Base-by-base conservation (phyloP, 2,888 invertebrate species). In the Gortyna flavago region DNA sequence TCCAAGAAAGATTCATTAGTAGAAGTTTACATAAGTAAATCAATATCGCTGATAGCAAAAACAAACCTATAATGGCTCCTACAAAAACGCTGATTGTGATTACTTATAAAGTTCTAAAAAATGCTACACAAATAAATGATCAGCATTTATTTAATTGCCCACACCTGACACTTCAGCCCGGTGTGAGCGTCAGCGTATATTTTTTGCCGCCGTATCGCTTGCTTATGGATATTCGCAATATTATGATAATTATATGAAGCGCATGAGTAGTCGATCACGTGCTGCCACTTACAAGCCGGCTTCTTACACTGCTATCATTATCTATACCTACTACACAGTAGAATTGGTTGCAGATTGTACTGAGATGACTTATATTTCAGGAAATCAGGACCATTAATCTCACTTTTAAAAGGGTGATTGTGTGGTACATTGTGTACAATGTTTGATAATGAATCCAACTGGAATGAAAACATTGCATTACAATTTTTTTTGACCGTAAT, bases 251-350 rank as follows among this genome's bases (percentile, higher is more conserved):
- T 29, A 38, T 72, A 29, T 29, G 32, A 48, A 76, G 81, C 87
- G 81, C 81, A 87, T 81, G 79, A 78, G 79, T 13, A 64, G 41
- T 21, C n/a, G 21, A 2, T 76, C 86, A 86, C 88, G 86, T 87
- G 86, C 75, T 65, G 25, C 66, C 9, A 64, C 69, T 57, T 7
- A 11, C 64, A 1, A 65, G 68, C 80, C 59, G n/a, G 83, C 74
- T 76, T 44, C 5, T 41, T 38, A 32, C 13, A 77, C 48, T 32
- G 72, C 2, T 32, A 38, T 29, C 7, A 75, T 70, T 64, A 51
- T 71, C 16, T 51, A 59, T 51, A 77, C 1, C 13, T 51, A 76
- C 18, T 65, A 67, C 38, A 35, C 35, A 54, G 32, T 67, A 66
- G 8, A 64, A 44, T 29, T 8, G 38, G 21, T 16, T 38, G 13